Evolutionary conservation across 2,888 invertebrate species (phyloP).

Genomic region (Nemotelus nigrinus): DNA sequence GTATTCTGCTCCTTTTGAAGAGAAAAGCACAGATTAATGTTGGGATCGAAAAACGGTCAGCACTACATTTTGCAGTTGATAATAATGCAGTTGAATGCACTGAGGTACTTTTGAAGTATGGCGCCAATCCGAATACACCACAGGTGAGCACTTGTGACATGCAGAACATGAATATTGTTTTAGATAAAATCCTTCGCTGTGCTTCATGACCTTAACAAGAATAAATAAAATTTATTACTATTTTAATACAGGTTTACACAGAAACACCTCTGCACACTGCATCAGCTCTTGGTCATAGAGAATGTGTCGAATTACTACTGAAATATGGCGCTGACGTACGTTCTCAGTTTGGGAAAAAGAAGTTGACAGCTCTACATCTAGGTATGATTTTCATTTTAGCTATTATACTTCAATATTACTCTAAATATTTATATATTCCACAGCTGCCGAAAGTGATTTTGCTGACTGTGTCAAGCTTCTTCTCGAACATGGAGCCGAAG

Average conservation of each 20-base stretch:
- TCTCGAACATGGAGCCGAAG: slow-evolving; percentile 78
- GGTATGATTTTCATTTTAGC: slow-evolving; percentile 53
- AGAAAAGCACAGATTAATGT: slow-evolving; percentile 84
- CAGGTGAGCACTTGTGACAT: slow-evolving; percentile 68
- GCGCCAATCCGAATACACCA: slow-evolving; percentile 84
- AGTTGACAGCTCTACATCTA: slow-evolving; percentile 84
- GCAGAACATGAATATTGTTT: neutral
- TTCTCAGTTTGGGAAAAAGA: slow-evolving; percentile 75
- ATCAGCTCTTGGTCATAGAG: slow-evolving; percentile 75
- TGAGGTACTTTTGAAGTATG: slow-evolving; percentile 75
- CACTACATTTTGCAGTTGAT: slow-evolving; percentile 86
- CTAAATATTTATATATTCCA: neutral
- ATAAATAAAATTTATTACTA: slow-evolving; percentile 1
- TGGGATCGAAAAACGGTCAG: slow-evolving; percentile 75
- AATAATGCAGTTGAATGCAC: slow-evolving; percentile 80
- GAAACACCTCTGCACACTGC: slow-evolving; percentile 88
- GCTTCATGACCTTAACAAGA: neutral
- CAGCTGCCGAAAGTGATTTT: slow-evolving; percentile 86
- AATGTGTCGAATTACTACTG: slow-evolving; percentile 77
- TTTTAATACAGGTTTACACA: slow-evolving; percentile 73
- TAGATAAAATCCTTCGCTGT: neutral
- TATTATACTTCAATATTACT: neutral
- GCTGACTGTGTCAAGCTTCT: slow-evolving; percentile 79
- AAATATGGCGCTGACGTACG: slow-evolving; percentile 82
- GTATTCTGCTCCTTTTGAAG: slow-evolving; percentile 71